Evolutionary conservation across 1,140 invertebrate species (phyloP), one percentile per base, ranked within the genome.

Genomic region (Platorchestia sp.): DNA sequence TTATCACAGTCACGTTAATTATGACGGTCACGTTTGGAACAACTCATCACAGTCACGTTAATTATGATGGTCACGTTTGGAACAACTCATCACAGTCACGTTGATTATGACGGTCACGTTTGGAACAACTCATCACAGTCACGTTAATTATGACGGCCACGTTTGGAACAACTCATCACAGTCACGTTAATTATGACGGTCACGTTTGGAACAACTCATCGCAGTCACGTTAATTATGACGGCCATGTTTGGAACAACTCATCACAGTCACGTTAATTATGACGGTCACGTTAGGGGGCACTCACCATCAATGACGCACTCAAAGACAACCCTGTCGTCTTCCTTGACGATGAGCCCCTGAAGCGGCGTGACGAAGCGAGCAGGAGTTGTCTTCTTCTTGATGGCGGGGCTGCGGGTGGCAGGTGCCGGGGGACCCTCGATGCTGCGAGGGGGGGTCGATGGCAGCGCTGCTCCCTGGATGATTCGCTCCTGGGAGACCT

Each of bases 321-420:
- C 98, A 95, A 98, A 97, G 43, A 98, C 97, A 16, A 98, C 98
- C 96, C 98, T 97, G 27, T 97, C 97, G 75, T 98, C 98, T 97
- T 98, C 98, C 97, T 98, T 98, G 0, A 98, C 98, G 96, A 98
- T 98, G 97, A 98, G 98, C 43, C 98, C 98, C 27, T 98, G 98
- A 10, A 98, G 97, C 0, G 98, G 98, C 0, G 98, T 97, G 0
- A 98, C 97, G 96, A 98, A 98, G 95, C 98, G 97, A 0, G 98
- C 98, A 0, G 98, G 97, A 22, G 97, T 97, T 86, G 97, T 97
- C 97, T 98, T 98, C 96, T 98, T 95, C 95, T 96, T 96, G 0
- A 95, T 93, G 27, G 95, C 45, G 51, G 90, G 44, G 47, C 96
- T 95, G 53, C 96, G 95, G 5, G 86, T 53, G 16, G 95, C 42